phyloP scores from a whole-genome alignment of 2,888 invertebrate species.

The Aporophyla nigra region DNA sequence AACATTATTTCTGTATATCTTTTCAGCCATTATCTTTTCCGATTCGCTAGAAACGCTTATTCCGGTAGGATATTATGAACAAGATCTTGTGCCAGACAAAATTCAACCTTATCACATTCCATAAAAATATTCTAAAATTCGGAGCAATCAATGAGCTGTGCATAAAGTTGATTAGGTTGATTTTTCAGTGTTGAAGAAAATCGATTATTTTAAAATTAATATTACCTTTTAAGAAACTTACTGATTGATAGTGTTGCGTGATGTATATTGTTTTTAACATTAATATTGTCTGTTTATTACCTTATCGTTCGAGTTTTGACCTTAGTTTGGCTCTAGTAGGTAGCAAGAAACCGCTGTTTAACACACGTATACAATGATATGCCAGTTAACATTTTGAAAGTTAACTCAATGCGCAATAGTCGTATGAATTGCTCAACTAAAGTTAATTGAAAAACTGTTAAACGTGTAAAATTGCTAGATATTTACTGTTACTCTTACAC shows the following conservation, averaged over 20 bases:
- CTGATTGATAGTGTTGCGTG: conserved; percentile 66
- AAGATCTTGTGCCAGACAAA: conserved; percentile 53
- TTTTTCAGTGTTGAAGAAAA: conserved; percentile 24
- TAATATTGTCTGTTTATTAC: conserved; percentile 35
- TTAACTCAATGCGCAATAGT: conserved; percentile 17
- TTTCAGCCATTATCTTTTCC: conserved; percentile 87
- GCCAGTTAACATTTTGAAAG: conserved; percentile 40
- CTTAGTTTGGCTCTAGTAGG: conserved; percentile 46
- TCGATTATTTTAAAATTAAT: conserved; percentile 29
- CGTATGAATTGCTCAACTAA: conserved; percentile 40
- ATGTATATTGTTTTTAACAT: conserved; percentile 36
- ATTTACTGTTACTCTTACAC: conserved; percentile 32
- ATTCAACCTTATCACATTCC: conserved; percentile 56
- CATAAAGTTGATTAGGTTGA: conserved; percentile 21
- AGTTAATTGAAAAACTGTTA: conserved; percentile 48
- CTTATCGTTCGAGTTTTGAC: conserved; percentile 48
- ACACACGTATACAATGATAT: conserved; percentile 32
- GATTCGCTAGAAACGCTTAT: conserved; percentile 85
- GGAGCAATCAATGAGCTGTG: conserved; percentile 25
- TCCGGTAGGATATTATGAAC: conserved; percentile 76
- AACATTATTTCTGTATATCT: conserved; percentile 83
- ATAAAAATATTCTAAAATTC: not conserved
- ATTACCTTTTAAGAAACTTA: conserved; percentile 39
- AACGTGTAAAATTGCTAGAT: conserved; percentile 25
- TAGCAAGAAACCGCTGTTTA: conserved; percentile 8